Conservation (phyloP, 2,797 vertebrate genomes). For the Betta splendens region DNA sequence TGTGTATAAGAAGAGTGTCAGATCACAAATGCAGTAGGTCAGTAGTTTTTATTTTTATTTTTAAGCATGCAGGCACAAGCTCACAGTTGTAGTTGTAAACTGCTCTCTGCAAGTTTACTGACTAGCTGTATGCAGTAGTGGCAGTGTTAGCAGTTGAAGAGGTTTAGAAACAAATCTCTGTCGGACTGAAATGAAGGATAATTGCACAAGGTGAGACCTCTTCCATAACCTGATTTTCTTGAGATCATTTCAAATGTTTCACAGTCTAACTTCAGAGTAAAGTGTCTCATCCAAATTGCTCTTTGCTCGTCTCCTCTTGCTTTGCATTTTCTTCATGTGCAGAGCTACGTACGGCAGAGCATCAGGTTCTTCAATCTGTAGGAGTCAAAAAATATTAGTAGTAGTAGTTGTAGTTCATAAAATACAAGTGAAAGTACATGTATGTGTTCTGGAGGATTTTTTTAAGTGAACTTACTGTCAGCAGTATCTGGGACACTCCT, state of each 20-base stretch:
- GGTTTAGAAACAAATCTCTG: too few species aligned
- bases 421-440: fast-evolving
- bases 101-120: too few species aligned
- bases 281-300: conserved; percentile 19
- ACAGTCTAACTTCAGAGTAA: conserved; percentile 35
- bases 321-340: conserved; percentile 40
- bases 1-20: too few species aligned
- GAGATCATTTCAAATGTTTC: conserved; percentile 7
- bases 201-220: too few species aligned
- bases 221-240: too few species aligned
- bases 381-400: neutral
- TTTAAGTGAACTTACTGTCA: conserved; percentile 27
- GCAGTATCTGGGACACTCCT: neutral
- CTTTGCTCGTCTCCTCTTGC: conserved; percentile 16
- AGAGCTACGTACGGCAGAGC: conserved; percentile 45
- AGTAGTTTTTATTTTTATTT: too few species aligned
- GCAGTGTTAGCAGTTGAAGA: too few species aligned
- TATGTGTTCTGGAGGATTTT: neutral
- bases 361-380: conserved; percentile 21
- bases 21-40: too few species aligned
- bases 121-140: too few species aligned
- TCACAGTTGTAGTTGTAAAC: too few species aligned
- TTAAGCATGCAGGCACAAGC: too few species aligned
- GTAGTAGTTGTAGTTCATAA: fast-evolving
- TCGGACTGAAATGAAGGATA: too few species aligned